Base-by-base conservation (phyloP, 2,888 invertebrate genomes). In the Brenthis hecate region DNA sequence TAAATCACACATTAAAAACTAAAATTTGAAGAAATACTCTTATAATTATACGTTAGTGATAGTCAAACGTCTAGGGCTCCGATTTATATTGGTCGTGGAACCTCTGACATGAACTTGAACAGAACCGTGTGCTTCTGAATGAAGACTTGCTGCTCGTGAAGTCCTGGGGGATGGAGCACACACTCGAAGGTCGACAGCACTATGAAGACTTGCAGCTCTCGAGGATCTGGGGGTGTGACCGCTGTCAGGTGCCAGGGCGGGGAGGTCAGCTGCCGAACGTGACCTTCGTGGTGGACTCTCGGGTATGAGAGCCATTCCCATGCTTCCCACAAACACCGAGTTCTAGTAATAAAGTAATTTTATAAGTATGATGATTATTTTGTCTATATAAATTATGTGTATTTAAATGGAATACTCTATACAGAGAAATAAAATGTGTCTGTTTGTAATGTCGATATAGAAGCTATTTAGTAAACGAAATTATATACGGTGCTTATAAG, bases 231-330 rank as follows among this genome's bases (percentile, higher is more conserved):
- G 80, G 0, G 90, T 88, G 76, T 81, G 84, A 78, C 85, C 94
- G 85, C 76, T 94, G 85, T 80, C 95, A 77, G 77, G 95, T 85
- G 84, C 80, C 1, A 97, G 91, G 36, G 96, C 96, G 79, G 97
- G 96, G 14, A 97, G 94, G 83, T 98, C 97, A 76, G 97, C 95
- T 1, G 97, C 97, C 51, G 97, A 97, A 77, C 97, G 96, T 6
- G 96, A 96, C 72, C 97, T 95, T 13, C 97, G 92, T 0, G 96
- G 96, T 0, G 96, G 94, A 75, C 94, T 94, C 70, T 94, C 94
- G 14, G 95, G 95, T 72, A 96, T 94, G 66, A 96, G 92, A 62
- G 95, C 94, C 85, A 94, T 94, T 0, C 94, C 93, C 76, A 95
- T 93, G 74, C 95, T 94, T 69, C 96, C 96, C 48, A 97, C 97